Conservation (phyloP, 1,140 invertebrate species). For the Pomacea maculata region DNA sequence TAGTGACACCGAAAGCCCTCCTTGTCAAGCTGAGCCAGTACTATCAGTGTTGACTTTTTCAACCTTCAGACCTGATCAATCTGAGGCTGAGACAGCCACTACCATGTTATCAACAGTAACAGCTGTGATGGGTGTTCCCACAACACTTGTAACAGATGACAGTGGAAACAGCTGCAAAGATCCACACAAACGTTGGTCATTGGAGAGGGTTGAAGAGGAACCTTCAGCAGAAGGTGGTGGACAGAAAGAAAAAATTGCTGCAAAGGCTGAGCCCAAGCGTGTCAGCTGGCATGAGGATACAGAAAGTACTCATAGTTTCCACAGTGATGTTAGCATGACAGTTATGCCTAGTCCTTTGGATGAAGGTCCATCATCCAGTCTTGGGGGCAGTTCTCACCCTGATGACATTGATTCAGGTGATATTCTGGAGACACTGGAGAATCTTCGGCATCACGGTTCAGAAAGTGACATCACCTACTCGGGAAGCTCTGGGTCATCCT, state of each 20-base stretch:
- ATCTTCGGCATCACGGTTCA: slow-evolving; percentile 28
- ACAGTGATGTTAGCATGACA: slow-evolving; percentile 36
- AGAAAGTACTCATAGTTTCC: slow-evolving; percentile 32
- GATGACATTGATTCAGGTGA: slow-evolving; percentile 38
- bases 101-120: slow-evolving; percentile 1
- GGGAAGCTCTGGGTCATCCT: slow-evolving; percentile 23
- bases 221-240: not conserved
- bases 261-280: slow-evolving; percentile 36
- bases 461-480: slow-evolving; percentile 41
- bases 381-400: slow-evolving; percentile 26
- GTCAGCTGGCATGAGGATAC: slow-evolving; percentile 50
- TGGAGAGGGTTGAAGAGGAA: slow-evolving; percentile 30
- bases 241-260: not conserved
- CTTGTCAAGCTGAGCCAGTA: slow-evolving; percentile 8
- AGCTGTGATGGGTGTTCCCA: not conserved
- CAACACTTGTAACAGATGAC: too few relatives aligned
- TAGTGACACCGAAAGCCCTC: slow-evolving; percentile 37
- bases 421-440: slow-evolving; percentile 43
- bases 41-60: slow-evolving; percentile 33
- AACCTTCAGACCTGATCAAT: slow-evolving; percentile 37
- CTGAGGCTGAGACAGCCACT: slow-evolving; percentile 10
- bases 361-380: slow-evolving; percentile 32
- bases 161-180: slow-evolving; percentile 2
- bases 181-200: slow-evolving; percentile 23
- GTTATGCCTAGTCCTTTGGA: slow-evolving; percentile 36